Evolutionary conservation across 2,888 invertebrate genomes (phyloP).

Genomic region (Watsonalla binaria): DNA sequence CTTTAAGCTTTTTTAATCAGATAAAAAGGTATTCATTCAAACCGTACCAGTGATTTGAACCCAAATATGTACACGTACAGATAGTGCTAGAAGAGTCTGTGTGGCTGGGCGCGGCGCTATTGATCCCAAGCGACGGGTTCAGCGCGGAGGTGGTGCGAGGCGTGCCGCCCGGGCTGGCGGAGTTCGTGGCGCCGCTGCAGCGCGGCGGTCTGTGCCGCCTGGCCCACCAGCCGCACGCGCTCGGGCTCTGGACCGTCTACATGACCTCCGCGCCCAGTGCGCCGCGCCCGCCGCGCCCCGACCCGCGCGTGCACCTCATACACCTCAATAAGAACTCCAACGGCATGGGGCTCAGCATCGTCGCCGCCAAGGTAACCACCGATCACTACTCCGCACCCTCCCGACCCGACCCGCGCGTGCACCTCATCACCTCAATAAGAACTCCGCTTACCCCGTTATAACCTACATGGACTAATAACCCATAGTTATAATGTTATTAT

Average conservation of each 20-base stretch:
- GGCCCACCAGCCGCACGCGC: conserved; percentile 93
- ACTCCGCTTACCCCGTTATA: too few relatives aligned
- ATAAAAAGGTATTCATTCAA: too few relatives aligned
- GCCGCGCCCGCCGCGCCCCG: conserved; percentile 79
- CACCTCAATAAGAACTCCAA: conserved; percentile 95
- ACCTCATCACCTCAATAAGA: too few relatives aligned
- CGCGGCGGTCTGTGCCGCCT: conserved; percentile 92
- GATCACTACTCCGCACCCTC: too few relatives aligned
- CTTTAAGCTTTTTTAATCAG: too few relatives aligned
- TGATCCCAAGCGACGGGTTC: conserved; percentile 98
- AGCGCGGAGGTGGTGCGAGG: conserved; percentile 97
- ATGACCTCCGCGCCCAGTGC: conserved; percentile 81
- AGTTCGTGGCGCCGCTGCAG: conserved; percentile 91
- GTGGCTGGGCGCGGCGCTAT: conserved; percentile 91
- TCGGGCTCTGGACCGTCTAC: conserved; percentile 97
- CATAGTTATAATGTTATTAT: too few relatives aligned
- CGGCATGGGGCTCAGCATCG: conserved; percentile 99
- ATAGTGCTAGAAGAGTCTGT: conserved; percentile 94
- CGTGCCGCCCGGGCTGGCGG: conserved; percentile 94
- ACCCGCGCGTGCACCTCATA: conserved; percentile 90
- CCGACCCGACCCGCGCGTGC: too few relatives aligned
- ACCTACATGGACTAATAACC: too few relatives aligned
- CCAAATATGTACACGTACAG: conserved; percentile 16
- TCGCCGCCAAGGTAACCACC: conserved; percentile 91
- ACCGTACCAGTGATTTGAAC: too few relatives aligned